phyloP scores from a whole-genome alignment of 2,797 vertebrate species.

The Pyrocephalus nanus region DNA sequence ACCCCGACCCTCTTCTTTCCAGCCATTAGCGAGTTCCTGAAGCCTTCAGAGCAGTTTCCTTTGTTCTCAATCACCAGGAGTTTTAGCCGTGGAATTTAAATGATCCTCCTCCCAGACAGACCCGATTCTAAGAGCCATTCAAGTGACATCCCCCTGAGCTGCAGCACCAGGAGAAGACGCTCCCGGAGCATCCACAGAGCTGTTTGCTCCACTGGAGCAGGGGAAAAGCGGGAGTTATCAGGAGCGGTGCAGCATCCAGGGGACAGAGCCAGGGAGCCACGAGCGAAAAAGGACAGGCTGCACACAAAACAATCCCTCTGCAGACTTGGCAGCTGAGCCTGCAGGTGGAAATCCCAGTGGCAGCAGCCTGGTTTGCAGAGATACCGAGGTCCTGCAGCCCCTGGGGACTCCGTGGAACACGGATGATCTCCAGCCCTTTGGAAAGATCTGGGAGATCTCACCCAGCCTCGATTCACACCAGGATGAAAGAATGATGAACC shows the following conservation, averaged over 20 bases:
- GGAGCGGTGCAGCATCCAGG: not conserved
- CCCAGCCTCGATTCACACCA: rapidly evolving
- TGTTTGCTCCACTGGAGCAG: not conserved
- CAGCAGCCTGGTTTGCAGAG: not conserved
- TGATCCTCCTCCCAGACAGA: conserved; percentile 24
- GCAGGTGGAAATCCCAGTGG: not conserved
- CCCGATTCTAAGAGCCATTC: conserved; percentile 40
- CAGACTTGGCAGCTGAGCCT: not conserved
- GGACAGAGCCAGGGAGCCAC: not conserved
- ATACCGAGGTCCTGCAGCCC: not conserved
- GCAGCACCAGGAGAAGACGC: not conserved
- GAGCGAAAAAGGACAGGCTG: not conserved
- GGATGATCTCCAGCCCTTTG: not conserved
- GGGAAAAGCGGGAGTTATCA: not conserved
- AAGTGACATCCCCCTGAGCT: conserved; percentile 23
- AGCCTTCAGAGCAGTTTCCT: conserved; percentile 34
- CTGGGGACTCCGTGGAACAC: not conserved
- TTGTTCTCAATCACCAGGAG: conserved; percentile 52
- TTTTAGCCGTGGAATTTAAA: conserved; percentile 47
- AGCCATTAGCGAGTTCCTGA: conserved; percentile 40
- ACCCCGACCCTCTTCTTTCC: conserved; percentile 35
- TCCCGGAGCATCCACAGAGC: not conserved
- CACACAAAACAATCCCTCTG: rapidly evolving
- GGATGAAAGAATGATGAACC: not conserved
- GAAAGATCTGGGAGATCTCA: rapidly evolving